phyloP scores from a whole-genome alignment of 2,888 invertebrate species.

The Hesperia comma region DNA sequence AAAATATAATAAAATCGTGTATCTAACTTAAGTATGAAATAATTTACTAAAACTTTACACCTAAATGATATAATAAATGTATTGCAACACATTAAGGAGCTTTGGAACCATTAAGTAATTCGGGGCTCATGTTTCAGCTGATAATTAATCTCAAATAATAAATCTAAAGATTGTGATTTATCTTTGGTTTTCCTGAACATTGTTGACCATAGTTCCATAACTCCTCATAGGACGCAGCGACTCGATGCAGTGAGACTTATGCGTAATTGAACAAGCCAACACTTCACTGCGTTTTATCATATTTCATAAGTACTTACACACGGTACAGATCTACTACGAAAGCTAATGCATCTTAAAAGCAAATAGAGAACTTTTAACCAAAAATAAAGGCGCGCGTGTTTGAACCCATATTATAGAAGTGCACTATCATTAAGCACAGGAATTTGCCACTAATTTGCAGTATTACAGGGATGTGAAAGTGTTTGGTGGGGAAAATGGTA shows the following conservation, averaged over 20 bases:
- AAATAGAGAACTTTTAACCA: conserved; percentile 72
- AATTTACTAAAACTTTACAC: conserved; percentile 82
- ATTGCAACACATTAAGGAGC: conserved; percentile 82
- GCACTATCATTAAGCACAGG: conserved; percentile 43
- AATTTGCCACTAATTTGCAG: conserved; percentile 40
- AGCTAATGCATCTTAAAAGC: conserved; percentile 77
- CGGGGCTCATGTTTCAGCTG: conserved; percentile 67
- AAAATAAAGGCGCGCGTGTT: conserved; percentile 51
- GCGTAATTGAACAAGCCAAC: conserved; percentile 46
- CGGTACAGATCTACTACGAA: conserved; percentile 81
- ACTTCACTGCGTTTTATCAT: conserved; percentile 59
- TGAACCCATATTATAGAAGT: conserved; percentile 38
- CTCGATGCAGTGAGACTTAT: conserved; percentile 39
- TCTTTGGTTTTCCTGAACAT: conserved; percentile 77
- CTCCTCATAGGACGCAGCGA: conserved; percentile 64
- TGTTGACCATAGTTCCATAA: conserved; percentile 74
- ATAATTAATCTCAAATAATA: conserved; percentile 72
- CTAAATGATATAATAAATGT: conserved; percentile 76
- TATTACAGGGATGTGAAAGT: conserved; percentile 39
- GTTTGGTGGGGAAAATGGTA: conserved; percentile 42
- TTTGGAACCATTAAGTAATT: conserved; percentile 79
- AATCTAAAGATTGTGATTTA: conserved; percentile 76
- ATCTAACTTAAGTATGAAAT: conserved; percentile 81
- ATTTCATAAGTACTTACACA: conserved; percentile 81
- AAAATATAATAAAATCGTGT: conserved; percentile 77